Evolutionary conservation across 2,797 vertebrate species (phyloP).

Genomic region (Enteromius mattozi): DNA sequence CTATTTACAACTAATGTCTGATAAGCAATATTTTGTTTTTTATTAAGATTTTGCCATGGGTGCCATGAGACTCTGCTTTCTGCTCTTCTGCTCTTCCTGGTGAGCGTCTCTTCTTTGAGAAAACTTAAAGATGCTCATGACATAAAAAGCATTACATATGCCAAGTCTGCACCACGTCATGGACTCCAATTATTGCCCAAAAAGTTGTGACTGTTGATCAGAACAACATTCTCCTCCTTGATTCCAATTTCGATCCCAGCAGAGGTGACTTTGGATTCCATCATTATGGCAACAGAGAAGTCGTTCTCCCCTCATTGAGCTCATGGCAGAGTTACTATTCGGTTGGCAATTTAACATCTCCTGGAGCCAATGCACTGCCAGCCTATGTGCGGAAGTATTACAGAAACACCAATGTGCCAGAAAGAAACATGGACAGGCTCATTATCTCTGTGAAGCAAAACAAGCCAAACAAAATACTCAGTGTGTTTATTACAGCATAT

Average conservation of each 20-base stretch:
- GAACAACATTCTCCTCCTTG: not conserved
- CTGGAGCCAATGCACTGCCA: not conserved
- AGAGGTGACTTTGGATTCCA: not conserved
- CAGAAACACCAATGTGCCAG: not conserved
- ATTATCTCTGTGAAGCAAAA: not conserved
- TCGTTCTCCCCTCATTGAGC: not conserved
- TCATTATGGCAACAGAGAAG: not conserved
- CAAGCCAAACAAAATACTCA: not conserved
- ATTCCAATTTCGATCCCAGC: not conserved
- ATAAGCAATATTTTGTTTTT: not conserved
- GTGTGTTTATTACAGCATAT: not conserved
- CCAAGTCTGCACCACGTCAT: not conserved
- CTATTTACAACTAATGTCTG: not conserved
- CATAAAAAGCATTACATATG: not conserved
- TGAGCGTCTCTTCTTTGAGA: not conserved
- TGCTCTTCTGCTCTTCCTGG: not conserved
- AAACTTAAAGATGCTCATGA: not conserved
- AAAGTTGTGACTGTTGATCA: not conserved
- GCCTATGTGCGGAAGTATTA: not conserved
- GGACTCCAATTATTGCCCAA: not conserved
- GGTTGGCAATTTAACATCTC: not conserved
- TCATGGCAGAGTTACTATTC: not conserved
- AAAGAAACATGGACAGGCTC: slow-evolving; percentile 10
- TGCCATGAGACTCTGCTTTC: not conserved
- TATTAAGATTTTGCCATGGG: slow-evolving; percentile 2